Conservation (phyloP, 2,888 invertebrate species). For the Harmothoe impar region DNA sequence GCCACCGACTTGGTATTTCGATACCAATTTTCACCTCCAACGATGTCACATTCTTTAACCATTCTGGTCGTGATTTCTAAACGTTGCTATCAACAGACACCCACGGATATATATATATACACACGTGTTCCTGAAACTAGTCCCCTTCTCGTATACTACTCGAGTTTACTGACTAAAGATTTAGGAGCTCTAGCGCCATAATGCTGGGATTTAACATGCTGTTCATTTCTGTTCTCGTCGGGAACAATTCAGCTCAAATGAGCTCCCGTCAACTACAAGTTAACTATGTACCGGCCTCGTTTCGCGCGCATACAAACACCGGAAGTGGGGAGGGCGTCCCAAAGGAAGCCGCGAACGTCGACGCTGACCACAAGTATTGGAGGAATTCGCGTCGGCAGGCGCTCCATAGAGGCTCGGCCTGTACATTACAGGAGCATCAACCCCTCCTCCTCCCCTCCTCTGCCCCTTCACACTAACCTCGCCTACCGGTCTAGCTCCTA, state of each 20-base stretch:
- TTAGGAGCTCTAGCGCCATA: too few relatives aligned
- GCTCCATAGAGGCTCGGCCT: neutral
- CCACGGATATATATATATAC: neutral
- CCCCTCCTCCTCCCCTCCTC: too few relatives aligned
- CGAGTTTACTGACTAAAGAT: too few relatives aligned
- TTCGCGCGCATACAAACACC: slow-evolving; percentile 5
- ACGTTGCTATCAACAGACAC: too few relatives aligned
- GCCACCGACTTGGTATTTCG: neutral
- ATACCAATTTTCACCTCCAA: neutral
- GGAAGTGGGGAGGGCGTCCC: neutral
- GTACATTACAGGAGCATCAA: neutral
- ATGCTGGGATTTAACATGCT: too few relatives aligned
- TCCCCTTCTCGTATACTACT: too few relatives aligned
- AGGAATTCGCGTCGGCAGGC: slow-evolving; percentile 9
- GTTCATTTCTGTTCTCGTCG: neutral
- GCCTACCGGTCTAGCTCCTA: too few relatives aligned
- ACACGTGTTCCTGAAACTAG: too few relatives aligned
- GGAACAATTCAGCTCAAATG: neutral
- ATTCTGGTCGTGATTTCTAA: neutral
- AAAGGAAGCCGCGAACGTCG: neutral
- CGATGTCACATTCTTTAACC: slow-evolving; percentile 9
- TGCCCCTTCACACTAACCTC: too few relatives aligned
- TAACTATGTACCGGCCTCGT: neutral
- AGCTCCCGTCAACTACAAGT: slow-evolving; percentile 22
- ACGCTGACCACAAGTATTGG: slow-evolving; percentile 51